Base-by-base conservation (phyloP, 2,888 invertebrate species). In the Nesidiocoris tenuis region DNA sequence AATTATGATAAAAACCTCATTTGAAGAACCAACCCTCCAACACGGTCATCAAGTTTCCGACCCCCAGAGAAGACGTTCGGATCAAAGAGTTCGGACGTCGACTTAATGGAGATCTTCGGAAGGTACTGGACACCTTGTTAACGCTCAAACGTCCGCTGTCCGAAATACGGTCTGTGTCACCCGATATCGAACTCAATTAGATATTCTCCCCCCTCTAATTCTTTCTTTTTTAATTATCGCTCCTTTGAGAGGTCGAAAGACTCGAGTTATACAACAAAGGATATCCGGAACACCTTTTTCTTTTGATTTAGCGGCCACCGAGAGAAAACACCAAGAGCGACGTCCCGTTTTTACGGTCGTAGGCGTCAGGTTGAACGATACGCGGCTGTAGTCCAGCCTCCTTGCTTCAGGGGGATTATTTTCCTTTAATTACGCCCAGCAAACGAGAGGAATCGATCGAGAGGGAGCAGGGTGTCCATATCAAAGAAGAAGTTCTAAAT, bases 111-210 rank as follows among this genome's bases (percentile, higher is more conserved):
- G 39, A 39, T 39, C 39, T 3, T 39, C 39, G 39, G 39, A 39
- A 39, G 39, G 39, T 39, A 12, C 39, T 12, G 39, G 39, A 12
- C 39, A 39, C 39, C 39, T 39, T 12, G 39, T 39, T 39, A 39
- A 39, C 39, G 39, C 39, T 39, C 39, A 3, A 7, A 39, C 39
- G 39, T 39, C 39, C 39, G 3, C 3, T 39, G 39, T 39, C 39
- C 39, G 39, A 39, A 39, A 39, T 39, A 39, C 39, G 39, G 39
- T 39, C 39, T 59, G 25, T 70, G 70, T 57, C 25, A 70, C 59
- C 39, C 70, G 70, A 70, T 70, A 57, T 57, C 70, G 70, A 57
- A 70, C 70, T 59, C 70, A 70, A 70, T 70, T 59, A 57, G 39
- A 39, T 39, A 39, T 39, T 39, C n/a, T n/a, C 39, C 39, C 39